Conservation (phyloP, 2,888 invertebrate genomes). For the Timema cristinae region DNA sequence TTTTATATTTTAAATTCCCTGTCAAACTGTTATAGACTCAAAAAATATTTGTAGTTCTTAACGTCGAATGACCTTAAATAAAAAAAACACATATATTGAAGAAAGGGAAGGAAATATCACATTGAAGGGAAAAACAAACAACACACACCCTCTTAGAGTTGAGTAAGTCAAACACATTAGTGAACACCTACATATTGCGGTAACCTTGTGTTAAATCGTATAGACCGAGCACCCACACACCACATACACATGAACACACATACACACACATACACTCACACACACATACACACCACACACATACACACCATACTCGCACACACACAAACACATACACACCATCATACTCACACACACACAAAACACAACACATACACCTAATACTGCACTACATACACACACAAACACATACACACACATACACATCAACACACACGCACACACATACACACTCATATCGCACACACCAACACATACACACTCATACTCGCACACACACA, state of each 20-base stretch:
- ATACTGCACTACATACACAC: constrained; percentile 31
- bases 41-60: too few relatives aligned
- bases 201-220: too few relatives aligned
- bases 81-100: too few relatives aligned
- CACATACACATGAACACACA: constrained; percentile 4
- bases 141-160: too few relatives aligned
- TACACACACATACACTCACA: constrained; percentile 10
- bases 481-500: constrained; percentile 7
- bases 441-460: constrained; percentile 7
- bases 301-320: constrained; percentile 13
- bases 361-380: constrained; percentile 40
- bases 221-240: background rate
- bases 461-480: constrained; percentile 32
- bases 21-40: too few relatives aligned
- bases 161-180: too few relatives aligned
- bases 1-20: too few relatives aligned
- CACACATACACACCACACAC: constrained; percentile 10
- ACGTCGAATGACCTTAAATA: too few relatives aligned
- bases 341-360: too few relatives aligned
- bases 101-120: too few relatives aligned
- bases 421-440: background rate
- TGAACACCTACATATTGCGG: too few relatives aligned
- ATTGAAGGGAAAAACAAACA: too few relatives aligned
- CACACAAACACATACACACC: background rate
- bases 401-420: constrained; percentile 10